Evolutionary conservation across 2,113 vertebrate genomes (phyloP), one percentile per base, ranked within the genome.

Genomic region (Scomber japonicus): DNA sequence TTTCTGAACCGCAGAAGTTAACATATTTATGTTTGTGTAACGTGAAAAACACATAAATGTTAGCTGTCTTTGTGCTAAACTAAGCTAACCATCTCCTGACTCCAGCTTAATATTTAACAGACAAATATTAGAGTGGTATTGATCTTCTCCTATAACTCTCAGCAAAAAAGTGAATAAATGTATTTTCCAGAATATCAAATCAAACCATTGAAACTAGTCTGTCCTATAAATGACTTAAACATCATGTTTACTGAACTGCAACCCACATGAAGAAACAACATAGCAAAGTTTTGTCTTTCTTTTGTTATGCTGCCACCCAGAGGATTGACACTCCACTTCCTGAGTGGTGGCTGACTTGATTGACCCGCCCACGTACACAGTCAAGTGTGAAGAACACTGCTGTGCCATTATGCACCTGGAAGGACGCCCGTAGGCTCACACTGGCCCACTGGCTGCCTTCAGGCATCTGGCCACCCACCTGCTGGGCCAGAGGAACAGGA

Each of bases 361-460:
- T 97, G 90, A 97, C 93, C 55, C 96, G 95, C 71, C 96, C 96
- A 4, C 95, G 95, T 0, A 97, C 93, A 14, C 97, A 98, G 91
- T 97, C 96, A 84, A 97, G 88, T 19, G 94, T 95, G 91, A 96
- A 87, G 19, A 94, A 96, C 66, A 96, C 61, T 5, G 91, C 11
- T 2, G 96, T 96, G 30, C 95, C 94, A 0, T 96, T 97, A 4
- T 17, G 89, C n/a, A 97, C 96, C 69, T 91, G 89, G 81, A 97
- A 96, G 4, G 96, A 97, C 0, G 94, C 94, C 44, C 91, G 89
- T 31, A 97, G 92, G 7, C 92, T 93, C 72, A 97, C 83, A 1
- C 94, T 95, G 80, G 94, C 94, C 96, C 96, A 97, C 2, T 91
- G 79, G 65, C 95, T 97, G 59, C 96, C 96, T 69, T 96, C 96